These are phyloP conservation scores for Drosophila parvula DNA, from an alignment of 1,140 invertebrate genomes.

Conservation along the genomic window DNA sequence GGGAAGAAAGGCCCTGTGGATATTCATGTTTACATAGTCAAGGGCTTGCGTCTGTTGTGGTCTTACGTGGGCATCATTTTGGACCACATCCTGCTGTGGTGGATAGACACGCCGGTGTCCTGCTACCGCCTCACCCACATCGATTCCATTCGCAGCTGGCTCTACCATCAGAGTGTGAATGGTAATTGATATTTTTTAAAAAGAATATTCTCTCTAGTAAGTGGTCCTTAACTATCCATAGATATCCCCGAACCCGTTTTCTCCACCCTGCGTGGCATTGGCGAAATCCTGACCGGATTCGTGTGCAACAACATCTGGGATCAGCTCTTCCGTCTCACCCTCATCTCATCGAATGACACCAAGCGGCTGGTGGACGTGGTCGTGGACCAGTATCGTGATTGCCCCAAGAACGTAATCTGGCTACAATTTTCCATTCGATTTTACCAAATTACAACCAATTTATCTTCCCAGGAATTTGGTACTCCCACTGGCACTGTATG, in stretches of 20 bases:
- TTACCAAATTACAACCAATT: too few relatives aligned
- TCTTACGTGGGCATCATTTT: constrained; percentile 89
- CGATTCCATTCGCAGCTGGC: constrained; percentile 88
- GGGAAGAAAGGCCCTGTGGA: constrained; percentile 74
- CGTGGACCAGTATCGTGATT: constrained; percentile 64
- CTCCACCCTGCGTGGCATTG: constrained; percentile 88
- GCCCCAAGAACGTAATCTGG: constrained; percentile 60
- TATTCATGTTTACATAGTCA: constrained; percentile 74
- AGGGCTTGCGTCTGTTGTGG: constrained; percentile 88
- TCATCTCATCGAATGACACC: constrained; percentile 64
- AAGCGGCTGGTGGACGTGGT: constrained; percentile 60
- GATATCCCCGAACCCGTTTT: constrained; percentile 88
- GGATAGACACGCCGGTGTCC: constrained; percentile 88
- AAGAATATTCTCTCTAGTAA: not conserved
- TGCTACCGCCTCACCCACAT: constrained; percentile 88
- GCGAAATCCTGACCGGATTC: constrained; percentile 90
- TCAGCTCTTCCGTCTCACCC: constrained; percentile 86
- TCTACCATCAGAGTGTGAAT: constrained; percentile 86
- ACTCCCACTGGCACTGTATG: constrained; percentile 75
- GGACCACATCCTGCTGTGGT: constrained; percentile 92
- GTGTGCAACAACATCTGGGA: constrained; percentile 91
- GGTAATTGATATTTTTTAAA: constrained; percentile 67
- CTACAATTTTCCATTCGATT: not conserved
- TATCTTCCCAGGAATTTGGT: constrained; percentile 50
- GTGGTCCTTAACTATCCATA: constrained; percentile 52